These are phyloP conservation scores for Andricus grossulariae DNA, from an alignment of 1,140 invertebrate species.

Conservation along the genomic window DNA sequence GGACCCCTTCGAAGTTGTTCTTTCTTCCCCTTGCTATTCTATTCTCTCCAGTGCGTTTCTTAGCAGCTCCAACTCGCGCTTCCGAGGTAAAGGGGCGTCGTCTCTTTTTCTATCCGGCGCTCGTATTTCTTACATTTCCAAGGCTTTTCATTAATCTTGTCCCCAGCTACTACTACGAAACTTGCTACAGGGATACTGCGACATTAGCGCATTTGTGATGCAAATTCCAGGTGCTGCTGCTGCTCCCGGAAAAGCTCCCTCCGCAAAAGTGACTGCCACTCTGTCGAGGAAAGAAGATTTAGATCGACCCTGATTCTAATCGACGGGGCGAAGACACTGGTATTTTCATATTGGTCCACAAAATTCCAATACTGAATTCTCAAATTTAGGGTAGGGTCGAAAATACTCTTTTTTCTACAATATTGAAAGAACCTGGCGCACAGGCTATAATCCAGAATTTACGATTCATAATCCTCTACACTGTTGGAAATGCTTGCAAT, in stretches of 20 bases:
- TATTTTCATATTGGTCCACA: slow-evolving; percentile 9
- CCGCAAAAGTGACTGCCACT: slow-evolving; percentile 8
- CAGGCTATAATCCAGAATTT: too few relatives aligned
- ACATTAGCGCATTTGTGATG: slow-evolving; percentile 63
- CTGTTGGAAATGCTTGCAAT: too few relatives aligned
- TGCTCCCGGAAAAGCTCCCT: background rate
- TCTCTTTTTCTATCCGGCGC: slow-evolving; percentile 32
- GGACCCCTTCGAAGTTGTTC: slow-evolving; percentile 4
- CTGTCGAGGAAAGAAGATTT: background rate
- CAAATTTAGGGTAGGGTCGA: too few relatives aligned
- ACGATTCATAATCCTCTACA: too few relatives aligned
- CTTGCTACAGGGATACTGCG: slow-evolving; percentile 34
- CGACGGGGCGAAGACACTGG: background rate
- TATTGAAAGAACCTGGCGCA: too few relatives aligned
- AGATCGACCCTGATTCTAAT: slow-evolving; percentile 13
- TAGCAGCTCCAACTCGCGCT: slow-evolving; percentile 13
- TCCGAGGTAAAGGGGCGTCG: slow-evolving; percentile 16
- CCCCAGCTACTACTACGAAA: slow-evolving; percentile 33
- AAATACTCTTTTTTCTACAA: too few relatives aligned
- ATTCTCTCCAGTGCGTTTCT: slow-evolving; percentile 1
- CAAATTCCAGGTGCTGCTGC: slow-evolving; percentile 49
- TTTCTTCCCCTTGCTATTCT: slow-evolving; percentile 2
- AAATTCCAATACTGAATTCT: background rate
- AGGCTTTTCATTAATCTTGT: slow-evolving; percentile 62
- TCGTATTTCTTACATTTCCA: slow-evolving; percentile 53